Base-by-base conservation (phyloP, 2,113 vertebrate genomes). In the Nyctibius bracteatus region DNA sequence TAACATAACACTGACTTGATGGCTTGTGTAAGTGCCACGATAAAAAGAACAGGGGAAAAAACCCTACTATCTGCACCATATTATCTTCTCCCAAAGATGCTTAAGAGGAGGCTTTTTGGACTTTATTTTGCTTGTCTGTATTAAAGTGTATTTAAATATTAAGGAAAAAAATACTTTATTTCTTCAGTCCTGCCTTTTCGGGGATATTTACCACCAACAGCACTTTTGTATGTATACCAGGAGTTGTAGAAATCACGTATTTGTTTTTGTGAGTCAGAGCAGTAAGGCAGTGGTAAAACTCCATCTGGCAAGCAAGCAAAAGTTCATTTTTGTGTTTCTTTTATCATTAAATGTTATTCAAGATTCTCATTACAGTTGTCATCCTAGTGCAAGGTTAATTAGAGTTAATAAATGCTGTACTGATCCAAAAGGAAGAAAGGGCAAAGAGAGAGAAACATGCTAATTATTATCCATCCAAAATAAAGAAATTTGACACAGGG, bases 381-480 rank as follows among this genome's bases (percentile, higher is more conserved):
- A 90, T 86, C 82, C 67, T 74, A 92, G 82, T 71, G 59, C 81
- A 97, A 95, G 92, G 86, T 96, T 96, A 96, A 97, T 97, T 97
- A 90, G 92, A 94, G 84, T 90, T 95, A 95, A 94, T 97, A 96
- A 94, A 82, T 59, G 84, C 63, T 87, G 62, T 94, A 87, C 81
- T 80, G 39, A 94, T 94, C 55, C 65, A 93, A 94, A 83, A 85
- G 78, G 70, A 95, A 95, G 62, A 91, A 87, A 90, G 87, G 93
- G 67, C 59, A 96, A 85, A 78, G 73, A 77, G 19, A 94, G 31
- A 82, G 81, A 95, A 96, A 92, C 49, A 55, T 54, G 73, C 74
- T 95, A 94, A 92, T 96, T 94, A 96, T 96, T 92, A 89, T 35
- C 67, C 35, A 59, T 62, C 51, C 78, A 87, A 92, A 93, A 81